Evolutionary conservation across 2,797 vertebrate species (phyloP).

Genomic region (Ceyx erithaca): DNA sequence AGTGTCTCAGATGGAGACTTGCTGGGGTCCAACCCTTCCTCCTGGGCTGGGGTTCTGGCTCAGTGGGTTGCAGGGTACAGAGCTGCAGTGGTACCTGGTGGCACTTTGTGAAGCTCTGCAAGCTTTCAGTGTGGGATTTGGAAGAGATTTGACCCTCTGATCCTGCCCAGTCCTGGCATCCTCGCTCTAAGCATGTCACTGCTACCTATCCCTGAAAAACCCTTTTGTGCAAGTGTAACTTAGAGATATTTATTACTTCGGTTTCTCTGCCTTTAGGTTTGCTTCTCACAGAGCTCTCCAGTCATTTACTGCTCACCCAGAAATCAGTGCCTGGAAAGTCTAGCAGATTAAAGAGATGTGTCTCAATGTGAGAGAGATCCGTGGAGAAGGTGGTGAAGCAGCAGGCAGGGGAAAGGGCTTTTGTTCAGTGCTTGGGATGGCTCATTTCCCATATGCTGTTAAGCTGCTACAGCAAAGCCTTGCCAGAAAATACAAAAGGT

Average conservation of each 20-base stretch:
- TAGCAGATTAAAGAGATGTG: not conserved
- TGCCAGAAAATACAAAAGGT: not conserved
- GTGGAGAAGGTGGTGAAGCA: not conserved
- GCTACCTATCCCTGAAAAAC: no score
- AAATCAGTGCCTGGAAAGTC: not conserved
- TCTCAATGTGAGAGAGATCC: not conserved
- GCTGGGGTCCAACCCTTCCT: not conserved
- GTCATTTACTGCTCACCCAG: not conserved
- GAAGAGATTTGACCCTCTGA: not conserved
- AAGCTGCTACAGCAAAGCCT: not conserved
- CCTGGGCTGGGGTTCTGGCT: accelerated
- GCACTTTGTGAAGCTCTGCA: accelerated
- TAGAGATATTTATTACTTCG: not conserved
- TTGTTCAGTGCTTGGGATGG: not conserved
- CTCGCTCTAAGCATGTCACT: not conserved
- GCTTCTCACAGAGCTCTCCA: not conserved
- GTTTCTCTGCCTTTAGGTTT: not conserved
- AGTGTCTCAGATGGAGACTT: not conserved
- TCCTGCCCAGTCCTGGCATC: not conserved
- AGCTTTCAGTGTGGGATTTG: not conserved
- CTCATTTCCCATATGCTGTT: not conserved
- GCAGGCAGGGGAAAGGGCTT: not conserved
- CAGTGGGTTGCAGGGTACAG: accelerated
- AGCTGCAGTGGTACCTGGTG: not conserved
- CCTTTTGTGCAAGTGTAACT: not conserved